Base-by-base conservation (phyloP, 2,888 invertebrate genomes). In the Lochmaea crataegi region DNA sequence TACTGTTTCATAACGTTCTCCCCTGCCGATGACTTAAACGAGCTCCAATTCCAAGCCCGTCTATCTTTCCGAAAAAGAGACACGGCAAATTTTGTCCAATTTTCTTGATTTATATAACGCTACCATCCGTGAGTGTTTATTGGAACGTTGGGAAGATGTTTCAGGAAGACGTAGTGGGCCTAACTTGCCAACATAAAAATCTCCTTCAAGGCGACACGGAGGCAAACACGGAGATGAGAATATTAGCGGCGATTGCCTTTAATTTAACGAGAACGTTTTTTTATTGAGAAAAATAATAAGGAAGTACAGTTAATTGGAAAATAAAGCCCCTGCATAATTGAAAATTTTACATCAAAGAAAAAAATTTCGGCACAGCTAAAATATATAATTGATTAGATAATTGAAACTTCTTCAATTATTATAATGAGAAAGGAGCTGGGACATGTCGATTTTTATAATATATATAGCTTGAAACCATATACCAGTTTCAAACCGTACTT, bases 41-140 rank as follows among this genome's bases (percentile, higher is more conserved):
- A n/a, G n/a, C 53, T 66, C 57, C 67, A 67, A 67, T 65, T 70
- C 32, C n/a, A 12, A 51, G 6, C 61, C 22, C 5, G n/a, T n/a
- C 48, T n/a, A 66, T 48, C 60, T 68, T 56, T 58, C 68, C 71
- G 65, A 65, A 71, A 71, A 71, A 65, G 61, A 61, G 65, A 60
- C 71, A 68, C 65, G 66, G 73, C 63, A 75, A 75, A 75, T 77
- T 77, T 71, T 69, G 72, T 61, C 67, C 74, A 75, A 77, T 75
- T 77, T 77, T 75, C 68, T 65, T 75, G 75, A 74, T 76, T 77
- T 75, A 73, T 75, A 75, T 68, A 71, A 75, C 72, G 65, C 69
- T 69, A 60, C n/a, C 69, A 45, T 71, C 69, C 72, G 69, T 64
- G 68, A 68, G 66, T 74, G 77, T 77, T 77, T 76, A 77, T 77